These are phyloP conservation scores for Toxonevra muliebris DNA, from an alignment of 2,888 invertebrate genomes.

Conservation along the genomic window DNA sequence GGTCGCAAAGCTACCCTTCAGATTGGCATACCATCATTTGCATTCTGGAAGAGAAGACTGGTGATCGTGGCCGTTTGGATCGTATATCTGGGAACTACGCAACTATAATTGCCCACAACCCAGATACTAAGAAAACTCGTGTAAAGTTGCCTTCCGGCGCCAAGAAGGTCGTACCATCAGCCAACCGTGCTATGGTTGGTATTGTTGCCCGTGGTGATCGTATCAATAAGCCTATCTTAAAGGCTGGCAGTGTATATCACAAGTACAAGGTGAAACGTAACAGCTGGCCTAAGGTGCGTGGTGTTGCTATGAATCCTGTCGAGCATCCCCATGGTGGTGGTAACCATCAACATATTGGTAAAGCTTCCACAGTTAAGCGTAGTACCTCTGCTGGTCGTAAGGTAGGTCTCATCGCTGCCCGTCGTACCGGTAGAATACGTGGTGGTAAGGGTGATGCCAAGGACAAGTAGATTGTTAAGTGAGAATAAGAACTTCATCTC, in stretches of 20 bases:
- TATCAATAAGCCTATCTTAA: slow-evolving; percentile 99
- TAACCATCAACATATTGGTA: slow-evolving; percentile 99
- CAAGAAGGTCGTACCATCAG: slow-evolving; percentile 98
- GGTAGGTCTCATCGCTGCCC: slow-evolving; percentile 99
- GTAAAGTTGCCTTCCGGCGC: slow-evolving; percentile 99
- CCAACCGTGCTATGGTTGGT: slow-evolving; percentile 99
- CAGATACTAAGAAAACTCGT: slow-evolving; percentile 94
- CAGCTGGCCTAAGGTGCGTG: slow-evolving; percentile 99
- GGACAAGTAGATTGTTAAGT: slow-evolving; percentile 66
- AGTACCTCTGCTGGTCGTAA: slow-evolving; percentile 99
- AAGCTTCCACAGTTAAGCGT: slow-evolving; percentile 98
- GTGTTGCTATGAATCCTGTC: slow-evolving; percentile 99
- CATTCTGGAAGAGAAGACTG: slow-evolving; percentile 98
- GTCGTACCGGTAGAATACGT: slow-evolving; percentile 99
- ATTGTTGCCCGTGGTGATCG: slow-evolving; percentile 99
- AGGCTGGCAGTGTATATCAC: slow-evolving; percentile 99
- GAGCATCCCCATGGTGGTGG: slow-evolving; percentile 99
- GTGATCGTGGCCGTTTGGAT: slow-evolving; percentile 97
- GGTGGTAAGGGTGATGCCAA: slow-evolving; percentile 95
- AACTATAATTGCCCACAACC: slow-evolving; percentile 98
- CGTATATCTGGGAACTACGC: slow-evolving; percentile 99
- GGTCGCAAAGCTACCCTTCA: slow-evolving; percentile 92
- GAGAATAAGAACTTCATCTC: slow-evolving; percentile 1
- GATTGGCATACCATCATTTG: slow-evolving; percentile 96
- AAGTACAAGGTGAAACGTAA: slow-evolving; percentile 99